Evolutionary conservation across 1,140 invertebrate genomes (phyloP).

Genomic region (Calliopsis andreniformis): DNA sequence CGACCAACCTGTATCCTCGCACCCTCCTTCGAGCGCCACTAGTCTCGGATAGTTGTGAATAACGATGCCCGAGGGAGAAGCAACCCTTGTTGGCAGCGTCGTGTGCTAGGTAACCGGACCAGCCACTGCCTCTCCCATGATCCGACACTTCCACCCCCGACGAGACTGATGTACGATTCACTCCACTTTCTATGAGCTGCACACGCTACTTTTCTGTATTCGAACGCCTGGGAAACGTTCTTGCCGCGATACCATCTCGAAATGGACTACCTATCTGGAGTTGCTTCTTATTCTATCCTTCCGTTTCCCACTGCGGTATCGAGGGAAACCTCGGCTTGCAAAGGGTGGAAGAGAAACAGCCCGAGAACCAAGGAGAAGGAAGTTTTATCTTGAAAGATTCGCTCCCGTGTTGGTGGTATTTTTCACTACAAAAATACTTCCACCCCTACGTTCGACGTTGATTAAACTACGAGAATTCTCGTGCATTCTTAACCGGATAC

Average conservation of each 20-base stretch:
- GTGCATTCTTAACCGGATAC: too few relatives aligned
- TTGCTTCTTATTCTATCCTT: slow-evolving; percentile 14
- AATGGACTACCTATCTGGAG: slow-evolving; percentile 15
- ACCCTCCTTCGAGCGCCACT: slow-evolving; percentile 47
- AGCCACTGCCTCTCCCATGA: slow-evolving; percentile 41
- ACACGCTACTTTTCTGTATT: slow-evolving; percentile 2
- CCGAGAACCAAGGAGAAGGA: background rate
- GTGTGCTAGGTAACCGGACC: slow-evolving; percentile 36
- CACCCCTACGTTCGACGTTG: background rate
- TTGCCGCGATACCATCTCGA: background rate
- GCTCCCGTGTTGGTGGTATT: background rate
- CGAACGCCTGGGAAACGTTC: slow-evolving; percentile 4
- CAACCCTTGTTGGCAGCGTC: slow-evolving; percentile 56
- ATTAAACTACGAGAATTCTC: background rate
- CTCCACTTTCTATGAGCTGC: slow-evolving; percentile 47
- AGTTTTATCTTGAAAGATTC: slow-evolving; percentile 17
- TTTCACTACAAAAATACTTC: background rate
- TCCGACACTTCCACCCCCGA: slow-evolving; percentile 3
- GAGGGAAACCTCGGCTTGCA: background rate
- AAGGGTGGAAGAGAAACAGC: background rate
- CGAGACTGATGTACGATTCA: slow-evolving; percentile 21
- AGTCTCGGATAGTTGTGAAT: slow-evolving; percentile 74
- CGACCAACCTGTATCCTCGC: slow-evolving; percentile 57
- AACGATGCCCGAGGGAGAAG: slow-evolving; percentile 74
- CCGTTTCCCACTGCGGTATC: background rate